Evolutionary conservation across 2,888 invertebrate genomes (phyloP).

Genomic region (Notocelia uddmanniana): DNA sequence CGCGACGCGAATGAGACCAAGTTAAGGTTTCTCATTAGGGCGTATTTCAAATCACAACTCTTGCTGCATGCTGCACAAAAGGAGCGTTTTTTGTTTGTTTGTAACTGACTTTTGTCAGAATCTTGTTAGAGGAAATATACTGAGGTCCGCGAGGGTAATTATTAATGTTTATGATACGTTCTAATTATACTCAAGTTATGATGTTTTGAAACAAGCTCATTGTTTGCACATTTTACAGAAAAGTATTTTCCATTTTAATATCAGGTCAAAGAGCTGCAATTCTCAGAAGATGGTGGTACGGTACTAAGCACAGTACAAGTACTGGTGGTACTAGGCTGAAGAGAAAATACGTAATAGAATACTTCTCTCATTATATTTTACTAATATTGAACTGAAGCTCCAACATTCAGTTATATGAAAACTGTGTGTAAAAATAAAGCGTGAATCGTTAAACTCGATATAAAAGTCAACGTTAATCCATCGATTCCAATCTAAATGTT

Average conservation of each 20-base stretch:
- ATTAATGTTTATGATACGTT: slow-evolving; percentile 17
- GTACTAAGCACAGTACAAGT: too few species aligned
- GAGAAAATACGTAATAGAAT: neutral
- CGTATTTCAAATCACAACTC: slow-evolving; percentile 47
- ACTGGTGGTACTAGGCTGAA: too few species aligned
- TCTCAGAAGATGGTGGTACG: too few species aligned
- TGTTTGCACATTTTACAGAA: neutral
- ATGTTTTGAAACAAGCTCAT: neutral
- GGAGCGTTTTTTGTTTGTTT: slow-evolving; percentile 41
- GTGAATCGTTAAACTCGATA: slow-evolving; percentile 18
- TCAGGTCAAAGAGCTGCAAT: neutral
- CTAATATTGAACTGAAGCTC: slow-evolving; percentile 2
- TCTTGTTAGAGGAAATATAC: slow-evolving; percentile 34
- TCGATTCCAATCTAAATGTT: slow-evolving; percentile 14
- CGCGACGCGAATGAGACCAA: slow-evolving; percentile 73
- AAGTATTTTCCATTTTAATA: neutral
- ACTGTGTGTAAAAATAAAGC: slow-evolving; percentile 3
- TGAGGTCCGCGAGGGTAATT: slow-evolving; percentile 9
- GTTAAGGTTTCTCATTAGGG: slow-evolving; percentile 77
- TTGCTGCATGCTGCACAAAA: slow-evolving; percentile 45
- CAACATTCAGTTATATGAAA: neutral
- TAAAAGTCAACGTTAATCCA: slow-evolving; percentile 19
- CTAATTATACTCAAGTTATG: slow-evolving; percentile 16
- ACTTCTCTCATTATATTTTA: neutral
- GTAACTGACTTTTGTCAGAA: slow-evolving; percentile 34